A percentile compares a stretch with the other conserved stretches of the same genome.
Evolutionary conservation across 2,797 vertebrate species (phyloP).

Genomic region (Anas capensis): DNA sequence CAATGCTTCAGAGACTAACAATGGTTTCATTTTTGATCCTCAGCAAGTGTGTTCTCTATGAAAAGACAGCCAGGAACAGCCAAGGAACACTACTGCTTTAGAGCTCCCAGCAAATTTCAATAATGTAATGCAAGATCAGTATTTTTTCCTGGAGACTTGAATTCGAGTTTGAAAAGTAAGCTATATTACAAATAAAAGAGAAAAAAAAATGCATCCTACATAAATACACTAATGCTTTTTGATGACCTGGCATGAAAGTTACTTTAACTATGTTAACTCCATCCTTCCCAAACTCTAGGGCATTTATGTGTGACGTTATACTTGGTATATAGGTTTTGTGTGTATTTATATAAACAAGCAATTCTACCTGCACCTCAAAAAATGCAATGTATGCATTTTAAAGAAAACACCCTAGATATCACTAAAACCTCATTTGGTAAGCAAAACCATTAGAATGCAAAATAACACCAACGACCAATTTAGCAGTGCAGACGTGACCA

Average conservation of each 20-base stretch:
- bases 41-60: neutral
- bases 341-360: neutral
- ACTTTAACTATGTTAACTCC: neutral
- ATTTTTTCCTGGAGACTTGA: neutral
- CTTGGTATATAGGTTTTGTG: neutral
- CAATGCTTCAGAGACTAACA: neutral
- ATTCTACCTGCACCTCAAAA: neutral
- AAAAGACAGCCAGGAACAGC: neutral
- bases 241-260: neutral
- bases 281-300: neutral
- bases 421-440: neutral
- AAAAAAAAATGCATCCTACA: neutral
- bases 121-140: neutral
- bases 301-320: neutral
- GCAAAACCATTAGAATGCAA: neutral
- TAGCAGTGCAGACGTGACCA: conserved; percentile 25
- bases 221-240: neutral
- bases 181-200: neutral
- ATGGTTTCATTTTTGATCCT: neutral
- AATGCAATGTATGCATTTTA: neutral
- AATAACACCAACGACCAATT: neutral
- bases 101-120: neutral
- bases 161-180: neutral
- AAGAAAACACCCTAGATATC: neutral
- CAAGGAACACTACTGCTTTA: neutral